These are phyloP conservation scores for Chlorocebus sabaeus DNA, from an alignment of 2,113 vertebrate genomes.

Conservation along the genomic window DNA sequence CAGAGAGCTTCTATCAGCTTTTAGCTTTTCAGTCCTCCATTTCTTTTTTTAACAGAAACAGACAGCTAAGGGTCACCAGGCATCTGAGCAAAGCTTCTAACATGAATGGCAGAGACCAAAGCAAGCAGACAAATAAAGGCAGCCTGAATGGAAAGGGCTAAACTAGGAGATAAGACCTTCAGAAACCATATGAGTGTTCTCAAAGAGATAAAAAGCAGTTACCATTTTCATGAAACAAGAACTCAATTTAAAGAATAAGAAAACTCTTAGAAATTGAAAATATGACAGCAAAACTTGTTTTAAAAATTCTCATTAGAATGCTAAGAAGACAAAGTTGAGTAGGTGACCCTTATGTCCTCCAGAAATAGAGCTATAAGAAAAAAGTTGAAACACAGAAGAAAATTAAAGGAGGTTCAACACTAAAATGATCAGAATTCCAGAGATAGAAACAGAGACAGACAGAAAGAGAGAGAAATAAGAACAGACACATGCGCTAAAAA, in stretches of 20 bases:
- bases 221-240: background rate
- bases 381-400: background rate
- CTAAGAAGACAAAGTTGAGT: background rate
- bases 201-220: background rate
- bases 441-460: background rate
- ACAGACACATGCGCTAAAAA: background rate
- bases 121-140: background rate
- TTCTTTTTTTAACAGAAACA: background rate
- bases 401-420: background rate
- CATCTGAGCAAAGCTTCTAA: background rate
- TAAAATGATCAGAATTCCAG: background rate
- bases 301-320: background rate
- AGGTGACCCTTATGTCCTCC: background rate
- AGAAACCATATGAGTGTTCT: background rate
- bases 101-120: background rate
- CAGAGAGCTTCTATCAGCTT: background rate
- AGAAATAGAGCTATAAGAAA: background rate
- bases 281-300: background rate
- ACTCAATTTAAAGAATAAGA: background rate
- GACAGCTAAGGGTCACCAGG: background rate
- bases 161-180: background rate
- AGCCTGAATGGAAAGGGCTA: background rate
- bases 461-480: background rate
- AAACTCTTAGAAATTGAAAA: background rate
- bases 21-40: background rate